phyloP scores from a whole-genome alignment of 2,888 invertebrate species.

The Acleris cristana region DNA sequence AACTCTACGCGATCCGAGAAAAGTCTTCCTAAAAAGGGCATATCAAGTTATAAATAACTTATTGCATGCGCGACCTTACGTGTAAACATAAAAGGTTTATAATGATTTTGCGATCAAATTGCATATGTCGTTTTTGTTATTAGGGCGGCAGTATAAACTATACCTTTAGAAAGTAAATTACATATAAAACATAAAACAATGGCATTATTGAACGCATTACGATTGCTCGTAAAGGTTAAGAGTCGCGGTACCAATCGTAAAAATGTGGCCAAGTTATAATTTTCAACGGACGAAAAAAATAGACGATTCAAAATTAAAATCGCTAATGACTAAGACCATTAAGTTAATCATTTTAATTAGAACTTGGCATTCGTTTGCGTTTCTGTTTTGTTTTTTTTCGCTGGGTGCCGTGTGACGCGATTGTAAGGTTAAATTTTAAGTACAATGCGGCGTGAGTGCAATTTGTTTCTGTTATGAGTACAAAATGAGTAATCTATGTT shows the following conservation, averaged over 20 bases:
- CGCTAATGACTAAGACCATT: constrained; percentile 84
- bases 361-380: constrained; percentile 72
- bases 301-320: constrained; percentile 79
- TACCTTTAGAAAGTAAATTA: constrained; percentile 27
- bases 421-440: constrained; percentile 23
- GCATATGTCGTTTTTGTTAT: too few relatives aligned
- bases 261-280: constrained; percentile 66
- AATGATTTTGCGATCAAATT: too few relatives aligned
- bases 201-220: constrained; percentile 52
- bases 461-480: constrained; percentile 12
- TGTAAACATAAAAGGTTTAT: too few relatives aligned
- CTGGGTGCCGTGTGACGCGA: constrained; percentile 22
- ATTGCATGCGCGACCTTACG: too few relatives aligned
- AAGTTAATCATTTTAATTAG: constrained; percentile 85
- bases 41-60: too few relatives aligned
- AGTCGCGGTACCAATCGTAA: constrained; percentile 63
- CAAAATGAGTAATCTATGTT: constrained; percentile 22
- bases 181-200: constrained; percentile 49
- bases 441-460: constrained; percentile 38
- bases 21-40: neutral
- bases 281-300: constrained; percentile 65
- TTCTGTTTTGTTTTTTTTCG: constrained; percentile 50
- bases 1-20: neutral
- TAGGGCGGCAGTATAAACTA: neutral
- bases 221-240: constrained; percentile 59